Evolutionary conservation across 2,797 vertebrate genomes (phyloP).

Genomic region (Gobionotothen gibberifrons): DNA sequence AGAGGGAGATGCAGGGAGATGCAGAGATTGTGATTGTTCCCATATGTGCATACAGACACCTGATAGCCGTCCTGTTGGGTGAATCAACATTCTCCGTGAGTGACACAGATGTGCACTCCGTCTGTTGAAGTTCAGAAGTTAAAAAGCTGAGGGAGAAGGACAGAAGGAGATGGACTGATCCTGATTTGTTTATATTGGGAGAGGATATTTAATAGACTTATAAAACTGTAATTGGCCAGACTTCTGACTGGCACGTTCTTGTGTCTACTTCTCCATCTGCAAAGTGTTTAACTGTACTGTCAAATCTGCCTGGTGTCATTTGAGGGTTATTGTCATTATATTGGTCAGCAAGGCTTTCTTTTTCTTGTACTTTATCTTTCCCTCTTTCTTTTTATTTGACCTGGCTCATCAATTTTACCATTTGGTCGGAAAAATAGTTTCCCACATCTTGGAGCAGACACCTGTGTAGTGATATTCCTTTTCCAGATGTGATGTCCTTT

Average conservation of each 20-base stretch:
- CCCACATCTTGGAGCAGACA: slow-evolving; percentile 36
- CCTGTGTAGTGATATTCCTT: slow-evolving; percentile 46
- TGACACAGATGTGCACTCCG: slow-evolving; percentile 74
- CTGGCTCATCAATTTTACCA: slow-evolving; percentile 5
- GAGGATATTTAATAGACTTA: slow-evolving; percentile 66
- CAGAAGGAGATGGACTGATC: slow-evolving; percentile 59
- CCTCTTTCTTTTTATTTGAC: slow-evolving; percentile 12
- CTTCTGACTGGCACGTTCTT: slow-evolving; percentile 65
- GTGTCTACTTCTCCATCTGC: slow-evolving; percentile 37
- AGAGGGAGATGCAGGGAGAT: slow-evolving; percentile 41
- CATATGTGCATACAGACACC: slow-evolving; percentile 82
- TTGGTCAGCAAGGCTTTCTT: slow-evolving; percentile 12
- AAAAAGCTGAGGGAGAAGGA: slow-evolving; percentile 53
- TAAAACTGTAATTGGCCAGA: slow-evolving; percentile 65
- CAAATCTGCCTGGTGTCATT: slow-evolving; percentile 32
- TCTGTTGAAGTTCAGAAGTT: slow-evolving; percentile 63
- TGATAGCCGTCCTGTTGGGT: slow-evolving; percentile 79
- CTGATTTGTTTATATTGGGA: slow-evolving; percentile 71
- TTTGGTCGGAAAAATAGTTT: slow-evolving; percentile 38
- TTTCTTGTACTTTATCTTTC: slow-evolving; percentile 12
- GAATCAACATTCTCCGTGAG: slow-evolving; percentile 79
- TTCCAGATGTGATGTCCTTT: slow-evolving; percentile 67
- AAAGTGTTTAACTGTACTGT: slow-evolving; percentile 32
- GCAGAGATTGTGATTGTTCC: slow-evolving; percentile 74
- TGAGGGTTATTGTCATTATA: slow-evolving; percentile 31